Evolutionary conservation across 1,140 invertebrate species (phyloP).

Genomic region (Eulimnadia texana): DNA sequence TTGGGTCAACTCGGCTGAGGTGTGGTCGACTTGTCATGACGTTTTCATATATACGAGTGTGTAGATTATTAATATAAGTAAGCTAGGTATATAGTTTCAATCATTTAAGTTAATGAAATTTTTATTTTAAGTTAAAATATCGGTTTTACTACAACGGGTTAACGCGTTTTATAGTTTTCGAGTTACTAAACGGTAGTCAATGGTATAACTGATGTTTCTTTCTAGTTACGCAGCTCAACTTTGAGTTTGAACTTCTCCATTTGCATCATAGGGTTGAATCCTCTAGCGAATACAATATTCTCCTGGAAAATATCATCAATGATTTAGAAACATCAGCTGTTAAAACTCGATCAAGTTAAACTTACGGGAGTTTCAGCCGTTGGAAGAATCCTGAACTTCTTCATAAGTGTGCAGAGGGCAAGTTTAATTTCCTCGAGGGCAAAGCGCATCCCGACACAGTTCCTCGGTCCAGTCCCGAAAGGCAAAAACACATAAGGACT

Average conservation of each 20-base stretch:
- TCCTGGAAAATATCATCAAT: not conserved
- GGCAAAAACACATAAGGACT: constrained; percentile 36
- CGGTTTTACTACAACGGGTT: too few relatives aligned
- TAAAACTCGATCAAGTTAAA: not conserved
- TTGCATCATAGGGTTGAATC: not conserved
- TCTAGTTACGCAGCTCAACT: not conserved
- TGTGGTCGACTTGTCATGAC: too few relatives aligned
- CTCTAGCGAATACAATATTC: not conserved
- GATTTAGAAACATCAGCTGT: not conserved
- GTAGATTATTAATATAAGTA: too few relatives aligned
- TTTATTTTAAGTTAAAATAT: too few relatives aligned
- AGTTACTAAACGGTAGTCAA: too few relatives aligned
- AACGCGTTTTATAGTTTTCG: too few relatives aligned
- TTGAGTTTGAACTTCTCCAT: not conserved
- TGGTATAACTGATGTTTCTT: too few relatives aligned
- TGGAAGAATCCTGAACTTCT: constrained; percentile 3
- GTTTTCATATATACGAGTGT: too few relatives aligned
- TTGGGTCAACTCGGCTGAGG: too few relatives aligned
- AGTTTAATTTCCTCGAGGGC: constrained; percentile 26
- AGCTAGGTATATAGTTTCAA: too few relatives aligned
- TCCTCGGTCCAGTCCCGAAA: constrained; percentile 40
- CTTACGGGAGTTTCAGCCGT: constrained; percentile 12
- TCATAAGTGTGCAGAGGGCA: constrained; percentile 11
- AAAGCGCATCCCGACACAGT: constrained; percentile 38
- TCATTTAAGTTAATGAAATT: too few relatives aligned